Base-by-base conservation (phyloP, 2,888 invertebrate species). In the Chymomyza caudatula region DNA sequence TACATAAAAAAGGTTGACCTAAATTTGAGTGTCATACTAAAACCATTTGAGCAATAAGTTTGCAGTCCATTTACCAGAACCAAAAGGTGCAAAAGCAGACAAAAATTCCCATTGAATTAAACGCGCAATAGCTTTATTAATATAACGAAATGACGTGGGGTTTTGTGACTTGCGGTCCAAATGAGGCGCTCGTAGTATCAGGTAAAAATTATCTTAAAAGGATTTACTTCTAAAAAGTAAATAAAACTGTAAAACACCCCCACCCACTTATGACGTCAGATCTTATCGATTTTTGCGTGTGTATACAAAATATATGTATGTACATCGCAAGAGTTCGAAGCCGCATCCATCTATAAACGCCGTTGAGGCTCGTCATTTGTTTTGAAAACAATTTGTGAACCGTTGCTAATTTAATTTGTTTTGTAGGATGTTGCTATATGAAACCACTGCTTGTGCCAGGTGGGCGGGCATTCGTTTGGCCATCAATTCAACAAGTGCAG, bases 381-480 rank as follows among this genome's bases (percentile, higher is more conserved):
- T 65, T 57, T 65, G 51, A 47, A 43, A n/a, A 43, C 11, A 55
- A 20, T 59, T 66, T 70, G 63, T 72, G 65, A 82, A 74, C 23
- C 63, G 74, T 57, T 13, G 4, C 4, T 4, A 43, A 43, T 47
- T 55, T 51, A 17, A 15, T 6, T 60, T 57, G 55, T 15, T 22
- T 43, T 6, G 11, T 89, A 98, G 98, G 98, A 93, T 98, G 98
- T 91, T 98, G 97, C 90, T 96, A 98, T 90, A 94, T 95, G 85
- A 97, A 97, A 91, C 98, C 98, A 47, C 92, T 97, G 60, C 91
- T 98, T 76, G 96, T 99, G 60, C 97, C 98, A 47, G 99, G 99
- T 70, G 99, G 99, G 8, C 93, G 98, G 60, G 97, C 98, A 22
- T 99, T 98, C 91, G 98, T 99, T 15, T 98, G 98, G 98, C 99